These are phyloP conservation scores for Uloborus plumipes DNA, from an alignment of 2,888 invertebrate genomes.

Conservation along the genomic window DNA sequence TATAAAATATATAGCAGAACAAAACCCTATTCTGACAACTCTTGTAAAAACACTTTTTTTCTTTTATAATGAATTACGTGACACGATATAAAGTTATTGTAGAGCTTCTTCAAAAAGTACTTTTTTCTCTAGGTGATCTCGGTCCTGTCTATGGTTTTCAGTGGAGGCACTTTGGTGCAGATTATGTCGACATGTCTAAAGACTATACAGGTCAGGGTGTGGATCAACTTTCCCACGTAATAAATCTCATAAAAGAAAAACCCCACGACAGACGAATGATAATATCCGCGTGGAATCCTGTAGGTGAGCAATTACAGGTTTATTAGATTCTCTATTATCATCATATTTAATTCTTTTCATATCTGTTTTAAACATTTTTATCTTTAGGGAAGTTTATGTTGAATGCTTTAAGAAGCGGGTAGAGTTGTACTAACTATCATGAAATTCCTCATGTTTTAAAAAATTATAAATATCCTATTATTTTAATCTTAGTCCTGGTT, in stretches of 20 bases:
- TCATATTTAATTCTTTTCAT: no score
- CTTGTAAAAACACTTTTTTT: no score
- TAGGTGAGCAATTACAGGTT: conserved; percentile 70
- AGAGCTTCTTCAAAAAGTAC: neutral
- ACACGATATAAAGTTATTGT: neutral
- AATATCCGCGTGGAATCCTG: conserved; percentile 95
- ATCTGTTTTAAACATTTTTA: no score
- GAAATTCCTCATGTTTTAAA: no score
- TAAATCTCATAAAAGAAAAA: conserved; percentile 81
- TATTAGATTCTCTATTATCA: neutral
- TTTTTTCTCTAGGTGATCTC: conserved; percentile 80
- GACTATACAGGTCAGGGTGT: conserved; percentile 89
- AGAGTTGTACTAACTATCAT: no score
- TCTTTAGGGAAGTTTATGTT: no score
- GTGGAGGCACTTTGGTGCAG: conserved; percentile 97
- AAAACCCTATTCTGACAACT: no score
- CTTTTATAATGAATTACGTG: no score
- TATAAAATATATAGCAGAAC: no score
- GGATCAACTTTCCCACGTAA: conserved; percentile 86
- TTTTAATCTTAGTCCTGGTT: no score
- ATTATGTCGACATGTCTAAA: conserved; percentile 84
- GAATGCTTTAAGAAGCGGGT: no score
- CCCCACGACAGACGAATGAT: conserved; percentile 91
- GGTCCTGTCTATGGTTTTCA: conserved; percentile 99
- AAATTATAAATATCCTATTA: no score